phyloP scores from a whole-genome alignment of 92 coral and sea anemone species.

The Phenganax stokvisi region DNA sequence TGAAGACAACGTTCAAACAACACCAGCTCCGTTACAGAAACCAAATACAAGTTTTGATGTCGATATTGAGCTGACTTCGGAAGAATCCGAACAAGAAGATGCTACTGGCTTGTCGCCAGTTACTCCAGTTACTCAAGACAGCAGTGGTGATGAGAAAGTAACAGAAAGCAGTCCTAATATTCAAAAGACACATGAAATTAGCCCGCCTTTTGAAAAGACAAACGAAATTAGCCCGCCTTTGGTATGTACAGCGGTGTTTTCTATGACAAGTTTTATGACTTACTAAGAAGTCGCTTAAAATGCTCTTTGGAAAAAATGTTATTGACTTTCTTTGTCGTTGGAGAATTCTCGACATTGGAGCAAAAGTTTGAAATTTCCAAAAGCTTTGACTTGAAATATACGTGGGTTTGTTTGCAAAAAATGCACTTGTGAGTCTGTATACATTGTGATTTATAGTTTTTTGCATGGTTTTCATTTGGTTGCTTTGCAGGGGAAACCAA shows the following conservation, averaged over 20 bases:
- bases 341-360: too few relatives aligned
- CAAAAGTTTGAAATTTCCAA: too few relatives aligned
- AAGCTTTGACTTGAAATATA: too few relatives aligned
- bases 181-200: neutral
- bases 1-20: slow-evolving; percentile 44
- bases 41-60: slow-evolving; percentile 31
- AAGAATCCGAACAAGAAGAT: slow-evolving; percentile 55
- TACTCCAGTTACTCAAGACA: neutral
- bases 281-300: too few relatives aligned
- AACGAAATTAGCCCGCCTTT: neutral
- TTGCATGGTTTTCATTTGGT: neutral
- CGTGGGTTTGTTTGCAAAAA: too few relatives aligned
- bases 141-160: neutral
- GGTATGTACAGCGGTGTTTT: neutral
- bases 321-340: too few relatives aligned
- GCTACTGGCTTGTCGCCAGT: slow-evolving; percentile 38
- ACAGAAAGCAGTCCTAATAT: neutral
- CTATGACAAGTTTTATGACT: too few relatives aligned
- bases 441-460: neutral
- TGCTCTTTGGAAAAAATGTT: too few relatives aligned
- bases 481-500: neutral
- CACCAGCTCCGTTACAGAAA: slow-evolving; percentile 25
- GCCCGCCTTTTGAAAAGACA: neutral
- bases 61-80: slow-evolving; percentile 65
- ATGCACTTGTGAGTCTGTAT: neutral